Evolutionary conservation across 2,888 invertebrate genomes (phyloP).

Genomic region (Drosophila hawaiiensis): DNA sequence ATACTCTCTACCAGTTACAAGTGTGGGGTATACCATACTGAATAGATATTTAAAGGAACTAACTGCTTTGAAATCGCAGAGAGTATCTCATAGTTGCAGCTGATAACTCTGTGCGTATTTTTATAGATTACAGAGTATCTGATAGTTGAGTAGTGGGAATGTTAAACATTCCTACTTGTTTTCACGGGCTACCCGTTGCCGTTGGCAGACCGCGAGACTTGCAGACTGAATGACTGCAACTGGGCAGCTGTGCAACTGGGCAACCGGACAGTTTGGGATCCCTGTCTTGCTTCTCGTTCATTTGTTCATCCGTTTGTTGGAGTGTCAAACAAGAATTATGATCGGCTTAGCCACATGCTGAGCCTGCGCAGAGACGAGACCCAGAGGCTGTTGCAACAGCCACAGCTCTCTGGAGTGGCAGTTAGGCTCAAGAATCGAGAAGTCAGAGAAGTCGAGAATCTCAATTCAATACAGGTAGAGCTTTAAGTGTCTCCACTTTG

Average conservation of each 20-base stretch:
- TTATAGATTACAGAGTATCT: slow-evolving; percentile 18
- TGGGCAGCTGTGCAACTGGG: slow-evolving; percentile 14
- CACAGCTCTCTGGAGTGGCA: slow-evolving; percentile 55
- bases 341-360: slow-evolving; percentile 85
- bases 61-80: not conserved
- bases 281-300: slow-evolving; percentile 74
- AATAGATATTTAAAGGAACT: not conserved
- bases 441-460: slow-evolving; percentile 37
- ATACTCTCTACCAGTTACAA: slow-evolving; percentile 31
- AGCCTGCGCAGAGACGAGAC: slow-evolving; percentile 63
- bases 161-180: slow-evolving; percentile 30
- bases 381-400: slow-evolving; percentile 37
- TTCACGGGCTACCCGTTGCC: slow-evolving; percentile 55
- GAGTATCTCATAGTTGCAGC: not conserved
- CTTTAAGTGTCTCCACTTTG: slow-evolving; percentile 81
- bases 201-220: slow-evolving; percentile 37
- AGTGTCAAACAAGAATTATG: slow-evolving; percentile 85
- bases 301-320: slow-evolving; percentile 80
- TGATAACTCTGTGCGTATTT: not conserved
- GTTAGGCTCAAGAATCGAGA: slow-evolving; percentile 46
- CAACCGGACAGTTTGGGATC: slow-evolving; percentile 46
- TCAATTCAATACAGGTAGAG: slow-evolving; percentile 78
- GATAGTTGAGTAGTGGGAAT: not conserved
- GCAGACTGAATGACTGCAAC: slow-evolving; percentile 50
- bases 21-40: not conserved